These are phyloP conservation scores for Acrocera orbiculus DNA, from an alignment of 2,888 invertebrate genomes.

Conservation along the genomic window DNA sequence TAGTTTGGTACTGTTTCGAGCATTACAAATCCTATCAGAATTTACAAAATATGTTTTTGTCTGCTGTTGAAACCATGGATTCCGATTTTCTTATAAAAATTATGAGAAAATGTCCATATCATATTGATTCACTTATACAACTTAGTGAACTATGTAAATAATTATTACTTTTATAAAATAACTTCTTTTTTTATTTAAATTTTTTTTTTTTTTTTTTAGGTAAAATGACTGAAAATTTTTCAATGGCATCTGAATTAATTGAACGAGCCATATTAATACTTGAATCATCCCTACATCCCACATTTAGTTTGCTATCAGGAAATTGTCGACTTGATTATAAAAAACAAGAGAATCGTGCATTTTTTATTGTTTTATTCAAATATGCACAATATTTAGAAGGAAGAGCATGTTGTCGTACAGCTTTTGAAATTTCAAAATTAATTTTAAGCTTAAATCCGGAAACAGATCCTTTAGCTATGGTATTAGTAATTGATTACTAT, in stretches of 20 bases:
- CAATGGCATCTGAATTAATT: constrained; percentile 59
- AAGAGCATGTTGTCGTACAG: constrained; percentile 66
- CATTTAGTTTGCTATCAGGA: constrained; percentile 58
- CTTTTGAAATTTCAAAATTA: constrained; percentile 73
- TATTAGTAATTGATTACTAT: constrained; percentile 66
- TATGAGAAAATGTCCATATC: constrained; percentile 56
- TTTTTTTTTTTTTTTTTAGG: constrained; percentile 12
- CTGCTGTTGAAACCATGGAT: constrained; percentile 61
- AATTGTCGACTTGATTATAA: constrained; percentile 59
- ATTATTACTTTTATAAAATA: not conserved
- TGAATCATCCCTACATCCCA: constrained; percentile 62
- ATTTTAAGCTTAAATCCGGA: constrained; percentile 60
- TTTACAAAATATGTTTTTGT: constrained; percentile 53
- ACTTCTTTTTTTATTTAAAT: not conserved
- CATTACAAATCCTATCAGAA: constrained; percentile 57
- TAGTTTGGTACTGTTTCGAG: constrained; percentile 48
- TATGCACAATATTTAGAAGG: constrained; percentile 61
- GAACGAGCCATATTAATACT: constrained; percentile 60
- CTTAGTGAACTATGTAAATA: constrained; percentile 56
- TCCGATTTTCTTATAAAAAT: constrained; percentile 62
- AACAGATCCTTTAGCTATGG: constrained; percentile 56
- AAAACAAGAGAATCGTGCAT: constrained; percentile 62
- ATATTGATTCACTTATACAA: constrained; percentile 64
- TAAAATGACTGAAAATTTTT: constrained; percentile 54
- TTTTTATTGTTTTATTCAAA: constrained; percentile 66